These are phyloP conservation scores for Zaprionus lineosus DNA, from an alignment of 2,888 invertebrate species.

Conservation along the genomic window DNA sequence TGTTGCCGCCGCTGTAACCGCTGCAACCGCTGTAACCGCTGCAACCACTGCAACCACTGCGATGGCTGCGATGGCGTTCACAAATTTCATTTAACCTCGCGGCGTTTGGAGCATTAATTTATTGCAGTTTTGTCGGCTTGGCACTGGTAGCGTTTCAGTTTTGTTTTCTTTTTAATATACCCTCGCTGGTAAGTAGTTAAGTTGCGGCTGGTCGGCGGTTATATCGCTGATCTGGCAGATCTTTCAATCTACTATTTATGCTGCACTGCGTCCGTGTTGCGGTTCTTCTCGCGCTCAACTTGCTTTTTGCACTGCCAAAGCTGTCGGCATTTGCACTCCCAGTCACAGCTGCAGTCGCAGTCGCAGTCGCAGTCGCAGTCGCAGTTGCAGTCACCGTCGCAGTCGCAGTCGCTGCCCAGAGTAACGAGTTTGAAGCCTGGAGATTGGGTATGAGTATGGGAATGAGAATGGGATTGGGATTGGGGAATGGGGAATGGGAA, in stretches of 20 bases:
- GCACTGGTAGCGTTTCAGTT: conserved; percentile 39
- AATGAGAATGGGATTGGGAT: conserved; percentile 27
- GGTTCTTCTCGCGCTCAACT: conserved; percentile 79
- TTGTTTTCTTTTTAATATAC: conserved; percentile 35
- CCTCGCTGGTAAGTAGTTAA: conserved; percentile 41
- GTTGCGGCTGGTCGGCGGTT: conserved; percentile 20
- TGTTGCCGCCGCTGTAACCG: conserved; percentile 2
- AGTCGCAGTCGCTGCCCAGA: conserved; percentile 4
- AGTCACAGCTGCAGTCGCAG: conserved; percentile 32
- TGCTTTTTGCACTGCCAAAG: conserved; percentile 75
- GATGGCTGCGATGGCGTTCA: conserved; percentile 35
- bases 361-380: conserved; percentile 15
- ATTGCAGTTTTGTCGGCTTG: conserved; percentile 78
- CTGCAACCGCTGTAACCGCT: conserved; percentile 7
- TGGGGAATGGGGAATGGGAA: conserved; percentile 12
- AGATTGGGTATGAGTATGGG: conserved; percentile 31
- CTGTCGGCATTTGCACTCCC: conserved; percentile 49
- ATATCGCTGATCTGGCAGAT: conserved; percentile 29
- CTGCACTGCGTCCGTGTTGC: conserved; percentile 49
- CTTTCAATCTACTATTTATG: conserved; percentile 11
- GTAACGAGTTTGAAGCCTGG: conserved; percentile 49
- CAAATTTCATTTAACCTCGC: conserved; percentile 63
- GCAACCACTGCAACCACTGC: not conserved
- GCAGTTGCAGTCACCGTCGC: conserved; percentile 10
- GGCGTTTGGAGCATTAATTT: conserved; percentile 74